These are phyloP conservation scores for Varanus salvator DNA, from an alignment of 2,113 vertebrate genomes.

Conservation along the genomic window DNA sequence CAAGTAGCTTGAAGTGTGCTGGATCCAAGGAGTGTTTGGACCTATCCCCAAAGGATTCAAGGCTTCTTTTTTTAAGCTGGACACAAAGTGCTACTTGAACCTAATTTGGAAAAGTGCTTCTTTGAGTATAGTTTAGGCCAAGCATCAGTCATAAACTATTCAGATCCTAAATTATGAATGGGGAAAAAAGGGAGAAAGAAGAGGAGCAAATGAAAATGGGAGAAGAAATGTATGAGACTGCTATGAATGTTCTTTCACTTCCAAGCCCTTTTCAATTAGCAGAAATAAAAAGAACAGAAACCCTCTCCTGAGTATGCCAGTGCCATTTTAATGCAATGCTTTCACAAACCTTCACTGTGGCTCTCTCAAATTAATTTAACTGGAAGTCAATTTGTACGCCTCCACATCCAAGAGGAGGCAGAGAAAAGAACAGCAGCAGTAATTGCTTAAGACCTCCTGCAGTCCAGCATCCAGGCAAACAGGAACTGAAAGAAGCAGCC, in stretches of 20 bases:
- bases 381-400: neutral
- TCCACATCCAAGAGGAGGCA: neutral
- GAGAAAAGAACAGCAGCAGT: neutral
- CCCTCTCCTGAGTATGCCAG: neutral
- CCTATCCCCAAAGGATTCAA: neutral
- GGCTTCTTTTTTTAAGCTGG: neutral
- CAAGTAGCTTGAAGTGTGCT: neutral
- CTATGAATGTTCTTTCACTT: neutral
- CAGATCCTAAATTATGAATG: neutral
- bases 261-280: neutral
- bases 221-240: neutral
- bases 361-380: neutral
- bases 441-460: neutral
- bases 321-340: neutral
- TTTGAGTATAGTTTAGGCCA: neutral
- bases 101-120: neutral
- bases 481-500: neutral
- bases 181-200: neutral
- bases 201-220: neutral
- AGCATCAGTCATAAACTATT: neutral
- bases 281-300: neutral
- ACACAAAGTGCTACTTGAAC: neutral
- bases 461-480: neutral
- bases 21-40: neutral
- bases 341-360: neutral